phyloP scores from a whole-genome alignment of 2,797 vertebrate species.

The Scyliorhinus canicula region DNA sequence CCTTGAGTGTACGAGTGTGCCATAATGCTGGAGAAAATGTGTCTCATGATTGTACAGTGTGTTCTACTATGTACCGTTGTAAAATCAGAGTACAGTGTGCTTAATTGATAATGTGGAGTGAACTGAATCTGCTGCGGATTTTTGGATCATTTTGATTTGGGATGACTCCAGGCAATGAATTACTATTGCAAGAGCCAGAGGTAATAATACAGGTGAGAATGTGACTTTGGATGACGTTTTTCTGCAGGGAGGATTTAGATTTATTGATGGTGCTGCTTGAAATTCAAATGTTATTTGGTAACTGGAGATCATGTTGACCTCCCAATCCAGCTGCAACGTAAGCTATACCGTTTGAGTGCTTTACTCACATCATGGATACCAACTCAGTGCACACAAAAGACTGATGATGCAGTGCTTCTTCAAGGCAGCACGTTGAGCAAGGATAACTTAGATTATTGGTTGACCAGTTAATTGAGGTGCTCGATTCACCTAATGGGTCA shows the following conservation, averaged over 20 bases:
- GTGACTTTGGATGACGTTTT: background rate
- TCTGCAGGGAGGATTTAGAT: background rate
- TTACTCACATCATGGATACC: background rate
- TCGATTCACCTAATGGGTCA: background rate
- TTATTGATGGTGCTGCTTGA: background rate
- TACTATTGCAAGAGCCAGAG: conserved; percentile 9
- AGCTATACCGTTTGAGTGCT: background rate
- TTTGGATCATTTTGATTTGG: conserved; percentile 25
- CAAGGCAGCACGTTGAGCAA: background rate
- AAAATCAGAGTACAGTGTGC: background rate
- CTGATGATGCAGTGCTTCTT: background rate
- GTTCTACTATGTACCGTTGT: background rate
- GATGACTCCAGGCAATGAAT: conserved; percentile 2
- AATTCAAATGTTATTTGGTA: background rate
- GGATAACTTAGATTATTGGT: background rate
- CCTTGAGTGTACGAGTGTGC: background rate
- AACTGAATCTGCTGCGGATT: background rate
- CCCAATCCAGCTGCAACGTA: background rate
- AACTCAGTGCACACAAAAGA: background rate
- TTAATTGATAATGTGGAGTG: background rate
- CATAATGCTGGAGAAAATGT: background rate
- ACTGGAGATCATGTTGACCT: conserved; percentile 15
- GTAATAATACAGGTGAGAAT: background rate
- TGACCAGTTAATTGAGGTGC: background rate
- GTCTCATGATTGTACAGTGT: conserved; percentile 9